Evolutionary conservation across 2,888 invertebrate species (phyloP), one percentile per base, ranked within the genome.

Genomic region (Thecocarcelia acutangulata): DNA sequence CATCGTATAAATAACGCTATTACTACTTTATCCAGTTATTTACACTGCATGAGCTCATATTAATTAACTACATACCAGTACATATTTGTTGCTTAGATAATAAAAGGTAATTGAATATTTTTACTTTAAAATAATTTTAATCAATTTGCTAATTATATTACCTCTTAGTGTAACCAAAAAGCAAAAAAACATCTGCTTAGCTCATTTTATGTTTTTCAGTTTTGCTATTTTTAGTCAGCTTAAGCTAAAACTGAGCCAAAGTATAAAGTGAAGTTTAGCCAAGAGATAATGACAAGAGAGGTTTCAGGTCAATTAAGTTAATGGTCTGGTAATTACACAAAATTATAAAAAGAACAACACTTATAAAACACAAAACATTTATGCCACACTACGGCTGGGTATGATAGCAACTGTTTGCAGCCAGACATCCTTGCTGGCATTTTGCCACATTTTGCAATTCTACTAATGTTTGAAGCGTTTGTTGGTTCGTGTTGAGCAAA

Each of bases 291-390:
- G 61, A 33, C 33, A 33, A 8, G 78, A 84, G 40, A n/a, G 44
- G 40, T 52, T 88, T 54, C 58, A 44, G 64, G 66, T 89, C 89
- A 89, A 89, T 90, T 89, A 90, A 89, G 85, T 89, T 90, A 89
- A 89, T 89, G 88, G 89, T 88, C 87, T 87, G 88, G 89, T 89
- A 89, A 89, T 89, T 89, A 89, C 85, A 74, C n/a, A 19, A 64
- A 64, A 63, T 52, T n/a, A 56, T 24, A 17, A 54, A 42, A 24
- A 72, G 11, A 59, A 24, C 46, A 52, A n/a, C 33, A 8, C 9
- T 1, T 9, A 21, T 1, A 42, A n/a, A 24, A 21, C 15, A 21
- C 3, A 28, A 50, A 52, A 28, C 6, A 59, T 8, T 17, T 15
- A 70, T 15, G 44, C 19, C 28, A n/a, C n/a, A 37, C 0, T 1